These are phyloP conservation scores for Sicus ferrugineus DNA, from an alignment of 2,888 invertebrate species.

Conservation along the genomic window DNA sequence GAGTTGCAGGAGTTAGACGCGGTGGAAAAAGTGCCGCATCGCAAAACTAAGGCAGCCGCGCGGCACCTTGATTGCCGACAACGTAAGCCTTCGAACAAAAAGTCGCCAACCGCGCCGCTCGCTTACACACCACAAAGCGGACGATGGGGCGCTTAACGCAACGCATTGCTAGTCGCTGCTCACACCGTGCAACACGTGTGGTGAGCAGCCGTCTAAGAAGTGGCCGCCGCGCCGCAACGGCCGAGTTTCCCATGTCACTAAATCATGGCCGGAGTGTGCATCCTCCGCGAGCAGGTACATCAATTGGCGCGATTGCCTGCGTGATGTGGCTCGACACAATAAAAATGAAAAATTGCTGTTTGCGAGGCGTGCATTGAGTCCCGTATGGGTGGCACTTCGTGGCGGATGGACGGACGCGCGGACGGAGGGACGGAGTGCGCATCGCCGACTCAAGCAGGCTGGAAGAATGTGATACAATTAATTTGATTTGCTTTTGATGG, in stretches of 20 bases:
- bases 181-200: background rate
- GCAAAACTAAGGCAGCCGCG: conserved; percentile 5
- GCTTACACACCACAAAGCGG: conserved; percentile 11
- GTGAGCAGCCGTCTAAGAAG: background rate
- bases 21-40: conserved; percentile 16
- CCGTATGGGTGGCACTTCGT: background rate
- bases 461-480: conserved; percentile 44
- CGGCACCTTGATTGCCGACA: conserved; percentile 16
- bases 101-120: background rate
- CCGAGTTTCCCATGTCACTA: conserved; percentile 41
- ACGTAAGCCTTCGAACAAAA: conserved; percentile 4
- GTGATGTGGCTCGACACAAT: conserved; percentile 11
- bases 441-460: conserved; percentile 22
- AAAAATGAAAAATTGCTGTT: conserved; percentile 46
- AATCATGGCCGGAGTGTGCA: conserved; percentile 35
- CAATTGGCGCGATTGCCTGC: background rate
- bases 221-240: background rate
- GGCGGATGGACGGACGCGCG: background rate
- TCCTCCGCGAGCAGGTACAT: conserved; percentile 28
- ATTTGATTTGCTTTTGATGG: conserved; percentile 48
- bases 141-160: conserved; percentile 1
- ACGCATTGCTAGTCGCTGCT: no score
- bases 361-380: conserved; percentile 42
- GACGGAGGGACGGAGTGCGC: background rate
- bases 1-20: conserved; percentile 2